Base-by-base conservation (phyloP, 1,140 invertebrate genomes). In the Telenomus remus region DNA sequence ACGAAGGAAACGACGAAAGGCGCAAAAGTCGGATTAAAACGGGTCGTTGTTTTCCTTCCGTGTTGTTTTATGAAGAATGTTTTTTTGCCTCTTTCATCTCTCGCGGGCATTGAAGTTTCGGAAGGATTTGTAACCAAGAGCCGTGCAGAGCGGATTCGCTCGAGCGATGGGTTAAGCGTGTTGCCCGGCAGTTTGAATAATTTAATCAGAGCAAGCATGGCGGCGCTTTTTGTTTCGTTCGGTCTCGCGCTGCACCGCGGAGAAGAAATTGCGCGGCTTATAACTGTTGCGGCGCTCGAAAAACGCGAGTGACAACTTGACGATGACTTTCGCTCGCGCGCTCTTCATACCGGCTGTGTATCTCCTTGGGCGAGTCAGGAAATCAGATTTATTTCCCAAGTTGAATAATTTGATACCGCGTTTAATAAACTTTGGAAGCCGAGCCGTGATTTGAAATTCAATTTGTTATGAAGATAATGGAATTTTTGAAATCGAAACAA, bases 261-360 rank as follows among this genome's bases (percentile, higher is more conserved):
- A 27, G 81, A 82, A 80, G 73, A 82, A 82, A 81, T 81, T 57
- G 61, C 80, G 81, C 63, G 80, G 80, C 80, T 68, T 51, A 57
- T 70, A 59, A 39, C n/a, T 3, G 19, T 27, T 1, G 19, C 19
- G 75, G 61, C 63, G 59, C 66, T 76, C 79, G 76, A 79, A 80
- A 81, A 82, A 66, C 43, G 51, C 46, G 59, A 76, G 47, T 60
- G 53, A 57, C 54, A 50, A 63, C 59, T 39, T 14, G 42, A 54
- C 47, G 74, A 70, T 77, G 71, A 80, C 82, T 82, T 84, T 80
- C 82, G 70, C 72, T 68, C 15, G 54, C 2, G 19, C 19, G 19
- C 19, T 27, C 19, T 27, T 27, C 19, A 6, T 27, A 27, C 19
- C 19, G 19, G 19, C 19, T 27, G n/a, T n/a, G n/a, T n/a, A 27